Evolutionary conservation across 2,888 invertebrate genomes (phyloP), one percentile per base, ranked within the genome.

Genomic region (Esperia sulphurella): DNA sequence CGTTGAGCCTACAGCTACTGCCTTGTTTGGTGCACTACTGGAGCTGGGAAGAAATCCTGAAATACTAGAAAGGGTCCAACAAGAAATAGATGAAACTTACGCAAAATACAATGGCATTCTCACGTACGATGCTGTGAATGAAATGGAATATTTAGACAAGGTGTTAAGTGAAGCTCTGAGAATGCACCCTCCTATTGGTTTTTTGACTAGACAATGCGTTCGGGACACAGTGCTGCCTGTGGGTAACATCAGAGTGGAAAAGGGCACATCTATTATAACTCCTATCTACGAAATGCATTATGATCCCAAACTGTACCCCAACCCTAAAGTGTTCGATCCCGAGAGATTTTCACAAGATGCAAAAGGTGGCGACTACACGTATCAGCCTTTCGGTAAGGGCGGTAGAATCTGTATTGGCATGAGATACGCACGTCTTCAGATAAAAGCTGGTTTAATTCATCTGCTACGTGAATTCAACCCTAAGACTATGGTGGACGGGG

Each of bases 311-410:
- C 75, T 80, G 54, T 88, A 75, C 50, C 72, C 79, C 0, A 66
- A 91, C n/a, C 90, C 91, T 0, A 72, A 83, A 43, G 68, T 65
- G 1, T 90, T 87, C 55, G 71, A 84, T 48, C 88, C 89, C 1
- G 82, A 87, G 3, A 68, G 87, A 43, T 83, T 82, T 57, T 52
- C 62, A 8, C 58, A 64, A 0, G 72, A 75, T 31, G 49, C 54
- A 1, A 60, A 63, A 31, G 53, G 70, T 0, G 66, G 55, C 41
- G 76, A 77, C 14, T 56, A 63, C 30, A 65, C 69, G 0, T 90
- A 78, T 48, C 58, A 85, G 59, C 86, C 90, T 0, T 90, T 89
- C 54, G 90, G 90, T 0, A 81, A 69, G 58, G 90, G 90, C 0
- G 75, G 77, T 4, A 67, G 90, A 37, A 64, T 73, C 13, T 90